phyloP scores from a whole-genome alignment of 2,888 invertebrate genomes.

The Temnothorax unifasciatus region DNA sequence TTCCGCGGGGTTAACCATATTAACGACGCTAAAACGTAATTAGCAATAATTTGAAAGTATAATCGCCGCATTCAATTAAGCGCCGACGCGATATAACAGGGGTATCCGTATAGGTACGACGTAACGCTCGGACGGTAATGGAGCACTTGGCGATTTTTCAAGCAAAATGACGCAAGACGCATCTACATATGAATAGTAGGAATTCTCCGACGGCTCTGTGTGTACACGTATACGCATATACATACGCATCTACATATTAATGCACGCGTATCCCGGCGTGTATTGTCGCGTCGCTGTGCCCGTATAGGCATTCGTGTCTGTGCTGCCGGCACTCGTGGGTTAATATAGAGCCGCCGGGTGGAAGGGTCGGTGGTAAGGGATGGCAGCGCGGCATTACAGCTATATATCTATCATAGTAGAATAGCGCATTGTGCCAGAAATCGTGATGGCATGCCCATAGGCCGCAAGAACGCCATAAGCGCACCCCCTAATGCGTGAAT shows the following conservation, averaged over 20 bases:
- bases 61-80: slow-evolving; percentile 48
- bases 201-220: slow-evolving; percentile 51
- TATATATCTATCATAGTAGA: slow-evolving; percentile 83
- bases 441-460: slow-evolving; percentile 81
- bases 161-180: slow-evolving; percentile 45
- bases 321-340: slow-evolving; percentile 73
- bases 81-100: slow-evolving; percentile 29
- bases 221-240: slow-evolving; percentile 31
- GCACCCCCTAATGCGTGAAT: slow-evolving; percentile 76
- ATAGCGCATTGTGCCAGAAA: slow-evolving; percentile 83
- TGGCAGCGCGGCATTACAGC: slow-evolving; percentile 78
- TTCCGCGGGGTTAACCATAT: slow-evolving; percentile 24
- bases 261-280: slow-evolving; percentile 59
- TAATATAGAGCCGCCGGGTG: slow-evolving; percentile 73
- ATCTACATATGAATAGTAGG: slow-evolving; percentile 69
- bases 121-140: slow-evolving; percentile 50
- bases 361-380: slow-evolving; percentile 48
- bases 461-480: slow-evolving; percentile 66
- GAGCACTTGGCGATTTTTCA: slow-evolving; percentile 45
- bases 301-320: slow-evolving; percentile 60
- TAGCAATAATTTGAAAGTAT: slow-evolving; percentile 56
- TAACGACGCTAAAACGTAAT: slow-evolving; percentile 50
- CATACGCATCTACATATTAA: slow-evolving; percentile 67
- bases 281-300: slow-evolving; percentile 67
- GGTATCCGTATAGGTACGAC: slow-evolving; percentile 7